Base-by-base conservation (phyloP, 2,113 vertebrate species). In the Rattus rattus region DNA sequence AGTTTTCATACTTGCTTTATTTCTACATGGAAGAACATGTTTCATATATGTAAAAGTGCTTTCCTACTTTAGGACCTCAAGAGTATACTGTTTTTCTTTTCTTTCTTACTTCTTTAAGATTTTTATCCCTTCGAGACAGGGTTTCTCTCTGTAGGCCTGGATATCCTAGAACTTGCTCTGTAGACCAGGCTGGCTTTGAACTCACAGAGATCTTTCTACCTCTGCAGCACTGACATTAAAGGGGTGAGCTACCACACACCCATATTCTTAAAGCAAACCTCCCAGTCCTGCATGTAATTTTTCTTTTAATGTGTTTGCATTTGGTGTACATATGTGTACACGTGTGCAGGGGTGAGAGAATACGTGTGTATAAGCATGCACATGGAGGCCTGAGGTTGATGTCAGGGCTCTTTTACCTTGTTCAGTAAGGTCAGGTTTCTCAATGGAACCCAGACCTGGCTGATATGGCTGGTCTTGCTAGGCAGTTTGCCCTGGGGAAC, bases 1-100 rank as follows among this genome's bases (percentile, higher is more conserved):
- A 36, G 22, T 84, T 92, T 92, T 89, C 73, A 77, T n/a, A 4
- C 75, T 93, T 95, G 70, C 59, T 90, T 95, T 87, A 87, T 76
- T 75, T 94, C 39, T 76, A n/a, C 61, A 83, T 54, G 88, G 89
- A 65, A 91, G 33, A 90, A 22, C n/a, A 59, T 67, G 11, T 89
- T 94, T 90, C 28, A 47, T 70, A 17, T 47, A 49, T 77, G 81
- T 47, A 88, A 88, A 87, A 0, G 1, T 80, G 39, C 65, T 9
- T 72, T 85, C 84, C 89, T 88, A 75, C 72, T 56, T n/a, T 24
- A 56, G 52, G 28, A n/a, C 19, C 77, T 36, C 79, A 22, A 80
- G 52, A 24, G 36, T n/a, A 59, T 54, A 36, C 54, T 24, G 33
- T n/a, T 59, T 59, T 83, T 13, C 33, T 22, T 59, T 81, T 39